phyloP scores from a whole-genome alignment of 2,113 vertebrate genomes.

The Cichladusa arquata region DNA sequence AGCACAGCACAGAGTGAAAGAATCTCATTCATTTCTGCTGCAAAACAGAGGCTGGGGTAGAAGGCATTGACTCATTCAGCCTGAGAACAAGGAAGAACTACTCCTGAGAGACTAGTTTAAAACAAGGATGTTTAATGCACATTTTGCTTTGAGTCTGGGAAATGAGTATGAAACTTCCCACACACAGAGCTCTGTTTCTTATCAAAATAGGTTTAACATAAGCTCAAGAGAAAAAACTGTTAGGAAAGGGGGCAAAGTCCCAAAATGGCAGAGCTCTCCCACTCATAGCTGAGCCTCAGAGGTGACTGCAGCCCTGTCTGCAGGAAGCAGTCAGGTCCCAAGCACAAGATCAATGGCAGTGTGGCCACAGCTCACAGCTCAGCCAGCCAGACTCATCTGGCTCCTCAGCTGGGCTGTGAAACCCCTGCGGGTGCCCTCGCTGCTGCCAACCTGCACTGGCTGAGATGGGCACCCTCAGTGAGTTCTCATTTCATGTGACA shows the following conservation, averaged over 20 bases:
- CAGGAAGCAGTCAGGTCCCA: neutral
- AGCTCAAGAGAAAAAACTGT: neutral
- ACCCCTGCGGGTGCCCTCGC: fast-evolving
- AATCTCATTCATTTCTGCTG: constrained; percentile 7
- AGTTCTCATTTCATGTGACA: neutral
- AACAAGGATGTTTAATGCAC: neutral
- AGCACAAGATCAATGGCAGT: fast-evolving
- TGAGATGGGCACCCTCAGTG: fast-evolving
- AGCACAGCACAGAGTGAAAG: neutral
- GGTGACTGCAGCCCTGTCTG: neutral
- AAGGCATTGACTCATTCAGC: neutral
- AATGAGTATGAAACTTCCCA: neutral
- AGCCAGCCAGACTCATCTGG: neutral
- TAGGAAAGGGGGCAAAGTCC: neutral
- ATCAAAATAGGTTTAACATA: neutral
- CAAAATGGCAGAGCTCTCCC: neutral
- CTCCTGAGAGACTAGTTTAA: constrained; percentile 12
- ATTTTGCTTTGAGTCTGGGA: neutral
- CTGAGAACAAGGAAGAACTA: neutral
- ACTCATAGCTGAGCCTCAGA: neutral
- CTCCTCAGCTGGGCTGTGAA: neutral
- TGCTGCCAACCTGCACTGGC: neutral
- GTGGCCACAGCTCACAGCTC: fast-evolving
- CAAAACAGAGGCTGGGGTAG: neutral
- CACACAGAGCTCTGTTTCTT: neutral